Conservation (phyloP, 2,797 vertebrate genomes). For the Ptychadena robeensis region DNA sequence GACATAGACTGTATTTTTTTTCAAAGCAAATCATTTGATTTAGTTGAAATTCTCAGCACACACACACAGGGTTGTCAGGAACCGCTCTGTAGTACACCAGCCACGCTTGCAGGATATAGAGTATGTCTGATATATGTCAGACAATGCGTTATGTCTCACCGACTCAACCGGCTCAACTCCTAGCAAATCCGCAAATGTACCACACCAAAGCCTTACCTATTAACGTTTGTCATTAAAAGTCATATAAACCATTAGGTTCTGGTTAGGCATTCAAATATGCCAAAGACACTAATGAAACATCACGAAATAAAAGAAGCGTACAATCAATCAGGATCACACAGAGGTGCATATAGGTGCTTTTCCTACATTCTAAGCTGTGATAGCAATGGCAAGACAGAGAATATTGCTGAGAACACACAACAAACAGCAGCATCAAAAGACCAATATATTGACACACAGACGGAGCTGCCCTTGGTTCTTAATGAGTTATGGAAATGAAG, state of each 20-base stretch:
- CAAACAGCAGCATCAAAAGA: conserved; percentile 47
- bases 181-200: background rate
- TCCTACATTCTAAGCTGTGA: background rate
- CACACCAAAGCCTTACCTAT: too few species aligned
- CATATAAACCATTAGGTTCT: background rate
- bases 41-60: background rate
- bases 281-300: background rate
- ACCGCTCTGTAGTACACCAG: background rate
- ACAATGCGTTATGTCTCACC: conserved; percentile 55
- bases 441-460: conserved; percentile 44
- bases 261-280: background rate
- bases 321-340: background rate
- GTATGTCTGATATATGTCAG: conserved; percentile 50
- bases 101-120: conserved; percentile 20
- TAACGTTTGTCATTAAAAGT: background rate
- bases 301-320: background rate
- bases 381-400: background rate
- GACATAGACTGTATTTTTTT: background rate
- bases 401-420: conserved; percentile 34
- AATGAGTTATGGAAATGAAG: conserved; percentile 50
- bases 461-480: conserved; percentile 47
- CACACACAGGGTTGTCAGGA: background rate
- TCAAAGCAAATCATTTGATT: background rate
- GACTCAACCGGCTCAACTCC: conserved; percentile 36
- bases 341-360: background rate